phyloP scores from a whole-genome alignment of 2,797 vertebrate species.

The Sebastes flavidus region DNA sequence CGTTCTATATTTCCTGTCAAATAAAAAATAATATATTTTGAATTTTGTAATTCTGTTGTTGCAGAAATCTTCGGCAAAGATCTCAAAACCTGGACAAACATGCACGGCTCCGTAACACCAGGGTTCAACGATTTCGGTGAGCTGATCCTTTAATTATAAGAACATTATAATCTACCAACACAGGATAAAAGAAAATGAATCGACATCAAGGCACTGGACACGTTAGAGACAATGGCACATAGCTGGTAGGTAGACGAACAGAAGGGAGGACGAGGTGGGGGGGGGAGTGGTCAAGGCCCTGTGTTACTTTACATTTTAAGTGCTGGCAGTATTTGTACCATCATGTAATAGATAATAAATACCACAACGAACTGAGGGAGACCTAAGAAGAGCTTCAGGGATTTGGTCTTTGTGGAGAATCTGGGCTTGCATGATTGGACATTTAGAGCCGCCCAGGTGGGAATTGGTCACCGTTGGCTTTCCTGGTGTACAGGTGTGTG shows the following conservation, averaged over 20 bases:
- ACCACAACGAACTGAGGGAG: constrained; percentile 26
- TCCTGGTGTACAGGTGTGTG: neutral
- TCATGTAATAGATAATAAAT: constrained; percentile 61
- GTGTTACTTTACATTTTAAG: constrained; percentile 62
- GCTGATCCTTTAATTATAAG: constrained; percentile 20
- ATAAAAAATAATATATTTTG: neutral
- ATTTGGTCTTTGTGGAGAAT: constrained; percentile 20
- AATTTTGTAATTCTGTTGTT: neutral
- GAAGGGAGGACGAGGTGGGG: neutral
- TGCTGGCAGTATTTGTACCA: constrained; percentile 78
- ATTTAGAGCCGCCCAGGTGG: neutral
- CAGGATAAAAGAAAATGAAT: constrained; percentile 19
- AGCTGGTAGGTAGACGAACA: constrained; percentile 47
- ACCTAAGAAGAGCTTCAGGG: constrained; percentile 6
- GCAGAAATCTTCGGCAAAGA: neutral
- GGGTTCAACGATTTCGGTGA: neutral
- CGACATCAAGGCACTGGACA: constrained; percentile 85
- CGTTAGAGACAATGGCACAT: constrained; percentile 71
- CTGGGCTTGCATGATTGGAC: neutral
- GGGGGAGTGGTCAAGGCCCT: constrained; percentile 52
- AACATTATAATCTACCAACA: neutral
- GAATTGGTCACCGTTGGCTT: neutral
- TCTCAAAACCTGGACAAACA: constrained; percentile 5
- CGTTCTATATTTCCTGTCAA: neutral
- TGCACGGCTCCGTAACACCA: neutral